phyloP scores from a whole-genome alignment of 2,888 invertebrate species.

The Leucoma salicis region DNA sequence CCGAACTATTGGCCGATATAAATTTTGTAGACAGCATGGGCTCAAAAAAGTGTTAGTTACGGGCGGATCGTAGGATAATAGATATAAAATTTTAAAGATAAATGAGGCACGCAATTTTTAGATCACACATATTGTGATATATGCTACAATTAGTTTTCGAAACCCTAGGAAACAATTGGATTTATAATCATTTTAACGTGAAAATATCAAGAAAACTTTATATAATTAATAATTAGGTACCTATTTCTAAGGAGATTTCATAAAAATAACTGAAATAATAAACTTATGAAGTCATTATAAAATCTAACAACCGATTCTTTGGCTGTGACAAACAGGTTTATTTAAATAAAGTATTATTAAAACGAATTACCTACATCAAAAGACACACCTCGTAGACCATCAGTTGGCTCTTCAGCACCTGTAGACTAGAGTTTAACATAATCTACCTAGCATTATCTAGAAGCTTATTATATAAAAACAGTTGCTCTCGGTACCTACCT shows the following conservation, averaged over 20 bases:
- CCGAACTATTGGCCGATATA: too few species aligned
- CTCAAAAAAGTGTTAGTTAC: too few species aligned
- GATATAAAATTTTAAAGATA: slow-evolving; percentile 13
- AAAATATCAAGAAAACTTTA: background rate
- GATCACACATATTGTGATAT: slow-evolving; percentile 17
- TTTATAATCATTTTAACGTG: slow-evolving; percentile 10
- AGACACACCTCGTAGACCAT: slow-evolving; percentile 38
- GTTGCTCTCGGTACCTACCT: slow-evolving; percentile 41
- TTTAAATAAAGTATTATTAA: slow-evolving; percentile 14
- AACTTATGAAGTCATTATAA: slow-evolving; percentile 32
- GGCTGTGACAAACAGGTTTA: slow-evolving; percentile 37
- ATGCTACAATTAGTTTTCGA: slow-evolving; percentile 33
- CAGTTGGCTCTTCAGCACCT: slow-evolving; percentile 61
- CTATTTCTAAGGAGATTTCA: slow-evolving; percentile 4
- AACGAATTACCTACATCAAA: slow-evolving; percentile 8
- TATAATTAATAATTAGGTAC: background rate
- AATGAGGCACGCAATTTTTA: slow-evolving; percentile 41
- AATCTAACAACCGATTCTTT: slow-evolving; percentile 52
- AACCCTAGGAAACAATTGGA: slow-evolving; percentile 33
- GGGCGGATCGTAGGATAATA: slow-evolving; percentile 9
- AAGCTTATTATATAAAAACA: slow-evolving; percentile 62
- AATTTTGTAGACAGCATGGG: too few species aligned
- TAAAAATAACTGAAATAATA: slow-evolving; percentile 26
- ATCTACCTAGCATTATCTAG: slow-evolving; percentile 62
- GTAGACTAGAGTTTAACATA: slow-evolving; percentile 68